phyloP scores from a whole-genome alignment of 1,140 invertebrate genomes.

The Bursaphelenchus mucronatus region DNA sequence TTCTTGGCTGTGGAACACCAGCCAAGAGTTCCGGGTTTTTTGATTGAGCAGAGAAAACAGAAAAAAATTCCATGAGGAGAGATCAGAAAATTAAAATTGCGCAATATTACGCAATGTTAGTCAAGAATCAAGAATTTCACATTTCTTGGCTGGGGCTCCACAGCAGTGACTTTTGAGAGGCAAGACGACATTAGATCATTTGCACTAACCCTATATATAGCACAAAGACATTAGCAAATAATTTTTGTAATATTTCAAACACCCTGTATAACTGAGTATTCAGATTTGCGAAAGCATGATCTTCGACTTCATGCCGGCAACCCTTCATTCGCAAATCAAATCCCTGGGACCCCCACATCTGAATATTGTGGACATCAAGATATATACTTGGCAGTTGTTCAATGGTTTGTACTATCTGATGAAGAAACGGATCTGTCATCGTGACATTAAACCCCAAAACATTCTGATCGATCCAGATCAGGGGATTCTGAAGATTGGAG shows the following conservation, averaged over 20 bases:
- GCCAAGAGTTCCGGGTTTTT: too few relatives aligned
- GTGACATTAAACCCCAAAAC: slow-evolving; percentile 53
- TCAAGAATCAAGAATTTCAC: too few relatives aligned
- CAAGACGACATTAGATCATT: too few relatives aligned
- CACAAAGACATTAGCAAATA: too few relatives aligned
- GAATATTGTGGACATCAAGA: slow-evolving; percentile 43
- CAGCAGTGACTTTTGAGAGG: background rate
- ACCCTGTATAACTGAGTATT: slow-evolving; percentile 1
- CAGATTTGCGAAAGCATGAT: slow-evolving; percentile 45
- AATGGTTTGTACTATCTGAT: slow-evolving; percentile 43
- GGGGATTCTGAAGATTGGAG: slow-evolving; percentile 50
- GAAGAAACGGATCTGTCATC: slow-evolving; percentile 41
- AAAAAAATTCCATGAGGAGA: too few relatives aligned
- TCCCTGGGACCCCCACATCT: slow-evolving; percentile 16
- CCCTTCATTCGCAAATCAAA: slow-evolving; percentile 28
- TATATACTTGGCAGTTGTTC: slow-evolving; percentile 53
- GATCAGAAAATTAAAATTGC: too few relatives aligned
- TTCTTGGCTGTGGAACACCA: too few relatives aligned
- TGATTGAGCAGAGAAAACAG: too few relatives aligned
- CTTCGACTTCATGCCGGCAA: slow-evolving; percentile 47
- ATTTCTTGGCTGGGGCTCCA: background rate
- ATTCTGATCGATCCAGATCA: slow-evolving; percentile 39
- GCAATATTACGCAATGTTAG: too few relatives aligned
- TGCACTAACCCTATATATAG: too few relatives aligned
- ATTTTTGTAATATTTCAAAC: too few relatives aligned